phyloP scores from a whole-genome alignment of 2,888 invertebrate species.

The Chloromyia formosa region DNA sequence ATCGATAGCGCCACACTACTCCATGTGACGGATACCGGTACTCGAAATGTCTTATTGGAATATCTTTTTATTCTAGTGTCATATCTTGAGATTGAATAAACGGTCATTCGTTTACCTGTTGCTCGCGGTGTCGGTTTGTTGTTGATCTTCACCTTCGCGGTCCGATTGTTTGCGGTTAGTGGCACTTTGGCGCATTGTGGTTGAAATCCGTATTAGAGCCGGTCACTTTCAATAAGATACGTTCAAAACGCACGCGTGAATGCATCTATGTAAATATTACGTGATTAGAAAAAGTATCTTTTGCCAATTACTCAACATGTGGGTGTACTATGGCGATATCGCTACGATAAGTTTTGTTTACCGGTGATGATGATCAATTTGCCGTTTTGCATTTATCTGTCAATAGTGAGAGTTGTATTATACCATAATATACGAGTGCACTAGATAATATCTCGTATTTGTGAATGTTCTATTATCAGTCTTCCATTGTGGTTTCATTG shows the following conservation, averaged over 20 bases:
- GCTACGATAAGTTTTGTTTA: slow-evolving; percentile 34
- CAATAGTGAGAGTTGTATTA: too few species aligned
- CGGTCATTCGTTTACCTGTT: slow-evolving; percentile 34
- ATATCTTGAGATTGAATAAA: slow-evolving; percentile 20
- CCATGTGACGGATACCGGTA: neutral
- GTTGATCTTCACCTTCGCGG: slow-evolving; percentile 19
- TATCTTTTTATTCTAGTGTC: slow-evolving; percentile 28
- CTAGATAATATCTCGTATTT: neutral
- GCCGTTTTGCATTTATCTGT: neutral
- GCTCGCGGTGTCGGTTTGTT: slow-evolving; percentile 4
- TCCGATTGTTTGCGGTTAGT: neutral
- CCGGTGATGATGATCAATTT: slow-evolving; percentile 6
- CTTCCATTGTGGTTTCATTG: neutral
- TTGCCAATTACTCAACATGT: slow-evolving; percentile 12
- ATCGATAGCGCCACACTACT: neutral
- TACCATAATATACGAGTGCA: too few species aligned
- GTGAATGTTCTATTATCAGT: too few species aligned
- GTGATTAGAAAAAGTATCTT: neutral
- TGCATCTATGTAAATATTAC: neutral
- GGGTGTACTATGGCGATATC: neutral
- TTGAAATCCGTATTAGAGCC: neutral
- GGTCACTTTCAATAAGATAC: neutral
- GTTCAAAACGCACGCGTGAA: slow-evolving; percentile 7
- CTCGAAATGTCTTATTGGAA: slow-evolving; percentile 1
- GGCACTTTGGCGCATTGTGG: neutral